Base-by-base conservation (phyloP, 2,113 vertebrate species). In the Mormyrus iriodes region DNA sequence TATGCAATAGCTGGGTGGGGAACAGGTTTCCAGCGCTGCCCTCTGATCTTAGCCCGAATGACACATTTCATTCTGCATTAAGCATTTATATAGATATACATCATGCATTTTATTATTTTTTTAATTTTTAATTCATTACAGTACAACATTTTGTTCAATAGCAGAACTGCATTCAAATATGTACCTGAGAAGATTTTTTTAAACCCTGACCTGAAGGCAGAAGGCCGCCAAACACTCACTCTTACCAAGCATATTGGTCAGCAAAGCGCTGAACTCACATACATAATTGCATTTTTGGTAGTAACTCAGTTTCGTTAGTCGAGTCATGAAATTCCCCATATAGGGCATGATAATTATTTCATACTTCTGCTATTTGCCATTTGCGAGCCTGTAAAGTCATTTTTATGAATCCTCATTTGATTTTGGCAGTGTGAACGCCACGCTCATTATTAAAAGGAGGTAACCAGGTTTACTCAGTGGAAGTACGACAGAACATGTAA, bases 391-490 rank as follows among this genome's bases (percentile, higher is more conserved):
- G 19, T 85, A 51, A 12, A 49, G 24, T 85, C 44, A 48, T 49
- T 51, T 85, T 85, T 85, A 49, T 27, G 24, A 27, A 85, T 31
- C 44, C 52, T 58, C 44, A 88, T 55, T 90, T 44, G 79, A 85
- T 88, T 44, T 46, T 6, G 48, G 31, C 55, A 21, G 83, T 39
- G 84, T 42, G 42, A 88, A 86, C 82, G 85, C 31, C 13, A 27
- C 6, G 35, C 44, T 55, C 61, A 85, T 88, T 90, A 88, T 86
- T 86, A 90, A 58, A 35, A 24, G 49, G 82, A 61, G 58, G 2
- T 86, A 73, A 86, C 88, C 61, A 69, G 44, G 49, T 90, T 88
- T 53, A 85, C 58, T 46, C 55, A 85, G n/a, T 88, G 87, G 61
- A 73, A 48, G 27, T 17, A 73, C 31, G 51, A 17, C 48, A 76